Percentiles rank a stretch among this genome's conserved stretches.
Evolutionary conservation across 2,797 vertebrate species (phyloP).

Genomic region (Dicrostonyx torquatus): DNA sequence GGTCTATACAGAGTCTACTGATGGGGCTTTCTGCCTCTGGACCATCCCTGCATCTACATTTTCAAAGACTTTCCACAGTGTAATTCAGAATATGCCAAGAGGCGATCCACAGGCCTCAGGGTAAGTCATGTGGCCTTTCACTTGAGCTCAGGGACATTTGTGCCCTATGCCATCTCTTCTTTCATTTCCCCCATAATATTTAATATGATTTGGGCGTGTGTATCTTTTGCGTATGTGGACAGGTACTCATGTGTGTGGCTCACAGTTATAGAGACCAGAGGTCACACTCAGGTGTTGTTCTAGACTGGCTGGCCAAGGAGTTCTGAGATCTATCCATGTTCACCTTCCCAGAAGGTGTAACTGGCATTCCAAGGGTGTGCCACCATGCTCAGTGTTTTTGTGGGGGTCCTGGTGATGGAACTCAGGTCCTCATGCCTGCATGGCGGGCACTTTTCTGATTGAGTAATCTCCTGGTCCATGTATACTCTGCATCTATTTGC

Average conservation of each 20-base stretch:
- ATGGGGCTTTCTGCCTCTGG: too few species aligned
- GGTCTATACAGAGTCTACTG: accelerated
- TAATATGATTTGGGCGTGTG: background rate
- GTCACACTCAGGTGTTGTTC: background rate
- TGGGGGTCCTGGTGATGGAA: background rate
- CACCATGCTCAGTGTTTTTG: background rate
- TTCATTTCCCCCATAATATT: background rate
- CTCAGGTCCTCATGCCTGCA: too few species aligned
- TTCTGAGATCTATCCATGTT: background rate
- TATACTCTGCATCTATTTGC: background rate
- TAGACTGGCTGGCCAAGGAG: background rate
- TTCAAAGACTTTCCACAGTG: background rate
- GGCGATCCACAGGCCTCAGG: background rate
- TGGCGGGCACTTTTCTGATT: background rate
- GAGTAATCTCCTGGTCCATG: background rate
- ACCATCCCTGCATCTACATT: background rate
- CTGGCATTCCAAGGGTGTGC: background rate
- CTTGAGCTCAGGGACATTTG: background rate
- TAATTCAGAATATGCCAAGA: background rate
- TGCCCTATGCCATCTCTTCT: accelerated
- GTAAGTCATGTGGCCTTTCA: background rate
- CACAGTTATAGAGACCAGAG: background rate
- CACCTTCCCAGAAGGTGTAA: background rate
- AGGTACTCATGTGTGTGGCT: background rate
- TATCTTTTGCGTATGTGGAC: background rate